These are phyloP conservation scores for Buphagus erythrorhynchus DNA, from an alignment of 2,797 vertebrate genomes.

Conservation along the genomic window DNA sequence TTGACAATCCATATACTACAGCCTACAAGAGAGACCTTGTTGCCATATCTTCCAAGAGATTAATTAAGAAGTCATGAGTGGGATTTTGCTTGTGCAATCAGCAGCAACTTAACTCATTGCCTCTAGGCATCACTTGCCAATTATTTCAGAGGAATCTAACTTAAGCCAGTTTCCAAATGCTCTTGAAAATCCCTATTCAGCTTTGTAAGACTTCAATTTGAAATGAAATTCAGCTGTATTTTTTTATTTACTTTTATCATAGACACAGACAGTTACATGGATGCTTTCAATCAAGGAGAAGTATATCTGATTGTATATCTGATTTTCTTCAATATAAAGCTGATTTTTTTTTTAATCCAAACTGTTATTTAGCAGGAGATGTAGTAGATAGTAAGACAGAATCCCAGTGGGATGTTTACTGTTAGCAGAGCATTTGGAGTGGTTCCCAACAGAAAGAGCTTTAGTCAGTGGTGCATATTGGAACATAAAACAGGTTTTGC, in stretches of 20 bases:
- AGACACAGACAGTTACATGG: neutral
- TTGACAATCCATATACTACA: neutral
- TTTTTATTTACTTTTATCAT: neutral
- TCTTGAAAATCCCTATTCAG: neutral
- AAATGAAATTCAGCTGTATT: neutral
- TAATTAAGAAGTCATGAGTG: neutral
- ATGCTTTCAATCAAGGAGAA: neutral
- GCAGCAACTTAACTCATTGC: neutral
- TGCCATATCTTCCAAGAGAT: neutral
- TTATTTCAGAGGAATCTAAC: neutral
- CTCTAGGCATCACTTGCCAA: neutral
- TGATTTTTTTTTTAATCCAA: neutral
- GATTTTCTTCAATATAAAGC: neutral
- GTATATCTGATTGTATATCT: neutral
- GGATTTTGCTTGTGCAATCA: neutral
- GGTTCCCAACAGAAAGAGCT: neutral
- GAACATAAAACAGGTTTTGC: neutral
- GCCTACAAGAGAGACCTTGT: neutral
- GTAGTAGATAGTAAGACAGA: neutral
- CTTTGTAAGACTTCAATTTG: neutral
- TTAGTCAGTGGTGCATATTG: neutral
- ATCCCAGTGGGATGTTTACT: neutral
- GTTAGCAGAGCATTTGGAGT: neutral
- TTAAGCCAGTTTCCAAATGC: neutral
- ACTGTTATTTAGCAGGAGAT: neutral